A percentile compares a stretch with the other conserved stretches of the same genome.
phyloP scores from a whole-genome alignment of 2,113 vertebrate species.

The Scomber japonicus region DNA sequence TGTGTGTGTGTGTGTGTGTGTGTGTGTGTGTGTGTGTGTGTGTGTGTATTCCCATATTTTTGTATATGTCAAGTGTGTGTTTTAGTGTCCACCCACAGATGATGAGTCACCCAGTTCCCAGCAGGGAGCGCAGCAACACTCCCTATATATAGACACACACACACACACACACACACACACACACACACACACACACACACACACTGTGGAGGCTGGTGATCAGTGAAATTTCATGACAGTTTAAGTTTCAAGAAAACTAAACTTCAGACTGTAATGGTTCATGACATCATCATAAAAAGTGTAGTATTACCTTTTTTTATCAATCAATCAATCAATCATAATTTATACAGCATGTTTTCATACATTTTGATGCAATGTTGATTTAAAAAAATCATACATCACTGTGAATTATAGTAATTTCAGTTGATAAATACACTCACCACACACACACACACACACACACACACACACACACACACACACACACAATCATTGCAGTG shows the following conservation, averaged over 20 bases:
- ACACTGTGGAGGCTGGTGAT: too few species aligned
- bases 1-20: slow-evolving; percentile 20
- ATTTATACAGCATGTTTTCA: not conserved
- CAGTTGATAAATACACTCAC: not conserved
- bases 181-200: too few species aligned
- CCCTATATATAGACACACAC: slow-evolving; percentile 68
- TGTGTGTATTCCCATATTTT: slow-evolving; percentile 35
- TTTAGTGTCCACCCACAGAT: slow-evolving; percentile 74
- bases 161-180: too few species aligned
- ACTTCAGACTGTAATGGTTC: not conserved
- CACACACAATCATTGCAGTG: slow-evolving; percentile 17
- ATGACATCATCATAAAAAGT: not conserved
- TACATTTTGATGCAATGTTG: not conserved
- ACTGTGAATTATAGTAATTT: not conserved
- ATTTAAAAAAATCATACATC: slow-evolving; percentile 25
- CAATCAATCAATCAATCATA: too few species aligned
- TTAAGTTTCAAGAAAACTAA: not conserved
- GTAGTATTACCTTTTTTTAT: not conserved
- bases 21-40: slow-evolving; percentile 31
- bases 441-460: not conserved
- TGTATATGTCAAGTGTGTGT: slow-evolving; percentile 38
- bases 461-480: not conserved
- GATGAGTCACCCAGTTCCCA: slow-evolving; percentile 74
- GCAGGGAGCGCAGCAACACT: slow-evolving; percentile 70
- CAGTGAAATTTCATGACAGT: too few species aligned